Conservation (phyloP, 2,797 vertebrate genomes). For the Halcyon leucocephala region DNA sequence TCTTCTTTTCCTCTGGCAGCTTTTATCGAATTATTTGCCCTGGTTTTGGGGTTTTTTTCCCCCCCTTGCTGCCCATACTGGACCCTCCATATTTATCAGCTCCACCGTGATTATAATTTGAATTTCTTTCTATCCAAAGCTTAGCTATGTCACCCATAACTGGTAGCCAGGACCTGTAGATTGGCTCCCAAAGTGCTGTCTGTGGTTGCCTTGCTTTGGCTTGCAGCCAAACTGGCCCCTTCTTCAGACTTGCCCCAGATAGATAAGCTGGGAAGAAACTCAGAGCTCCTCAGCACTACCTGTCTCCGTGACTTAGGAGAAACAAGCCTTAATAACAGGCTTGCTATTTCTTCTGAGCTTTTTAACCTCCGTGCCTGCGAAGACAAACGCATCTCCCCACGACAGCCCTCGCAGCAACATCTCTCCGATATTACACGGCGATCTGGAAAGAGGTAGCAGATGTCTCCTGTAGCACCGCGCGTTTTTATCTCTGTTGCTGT, state of each 20-base stretch:
- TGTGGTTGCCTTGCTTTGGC: accelerated
- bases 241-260: neutral
- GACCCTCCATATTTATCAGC: neutral
- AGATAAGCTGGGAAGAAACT: neutral
- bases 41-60: neutral
- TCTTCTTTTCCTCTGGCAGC: neutral
- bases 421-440: neutral
- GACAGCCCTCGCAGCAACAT: neutral
- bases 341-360: neutral
- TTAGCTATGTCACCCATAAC: neutral
- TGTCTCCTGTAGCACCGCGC: neutral
- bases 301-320: neutral
- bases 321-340: neutral
- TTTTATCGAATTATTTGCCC: neutral
- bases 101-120: accelerated
- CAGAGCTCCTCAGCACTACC: neutral
- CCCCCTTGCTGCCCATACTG: neutral
- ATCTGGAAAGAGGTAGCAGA: neutral
- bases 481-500: neutral
- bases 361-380: neutral
- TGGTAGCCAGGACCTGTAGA: neutral
- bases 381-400: neutral
- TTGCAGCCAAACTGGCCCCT: neutral
- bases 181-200: accelerated
- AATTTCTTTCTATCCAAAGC: neutral